Conservation (phyloP, 2,888 invertebrate species). For the Diplazon laetatorius region DNA sequence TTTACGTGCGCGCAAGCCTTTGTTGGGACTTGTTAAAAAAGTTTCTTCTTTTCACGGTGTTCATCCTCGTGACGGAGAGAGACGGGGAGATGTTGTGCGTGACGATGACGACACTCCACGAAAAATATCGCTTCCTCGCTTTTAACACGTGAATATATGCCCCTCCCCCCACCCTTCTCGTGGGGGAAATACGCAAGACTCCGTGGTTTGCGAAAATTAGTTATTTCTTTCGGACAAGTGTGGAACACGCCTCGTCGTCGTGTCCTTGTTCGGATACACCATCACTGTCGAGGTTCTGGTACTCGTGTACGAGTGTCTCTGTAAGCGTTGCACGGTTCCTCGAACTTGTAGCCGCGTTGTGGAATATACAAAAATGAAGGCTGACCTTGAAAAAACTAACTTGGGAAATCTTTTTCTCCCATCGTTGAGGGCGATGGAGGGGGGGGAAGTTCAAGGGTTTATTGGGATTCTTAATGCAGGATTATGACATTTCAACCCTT, state of each 20-base stretch:
- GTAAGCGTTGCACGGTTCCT: too few species aligned
- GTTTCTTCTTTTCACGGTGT: slow-evolving; percentile 32
- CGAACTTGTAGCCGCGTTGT: too few species aligned
- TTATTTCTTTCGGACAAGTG: slow-evolving; percentile 43
- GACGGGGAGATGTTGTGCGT: slow-evolving; percentile 12
- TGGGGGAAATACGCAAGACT: neutral
- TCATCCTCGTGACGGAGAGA: slow-evolving; percentile 19
- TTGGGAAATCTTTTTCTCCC: too few species aligned
- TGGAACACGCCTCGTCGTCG: neutral
- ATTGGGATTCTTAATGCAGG: too few species aligned
- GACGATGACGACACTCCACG: slow-evolving; percentile 20
- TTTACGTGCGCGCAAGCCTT: neutral
- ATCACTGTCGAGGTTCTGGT: too few species aligned
- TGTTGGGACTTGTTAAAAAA: slow-evolving; percentile 36
- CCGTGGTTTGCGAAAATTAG: slow-evolving; percentile 53
- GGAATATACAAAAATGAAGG: too few species aligned
- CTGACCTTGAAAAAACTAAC: too few species aligned
- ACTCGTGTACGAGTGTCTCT: too few species aligned
- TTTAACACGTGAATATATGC: slow-evolving; percentile 46
- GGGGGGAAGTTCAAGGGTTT: too few species aligned
- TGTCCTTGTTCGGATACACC: slow-evolving; percentile 10
- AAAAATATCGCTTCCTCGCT: slow-evolving; percentile 22
- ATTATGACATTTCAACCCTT: too few species aligned
- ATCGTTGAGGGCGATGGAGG: too few species aligned
- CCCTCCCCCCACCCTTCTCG: neutral